Evolutionary conservation across 2,113 vertebrate species (phyloP), one percentile per base, ranked within the genome.

Genomic region (Pholis gunnellus): DNA sequence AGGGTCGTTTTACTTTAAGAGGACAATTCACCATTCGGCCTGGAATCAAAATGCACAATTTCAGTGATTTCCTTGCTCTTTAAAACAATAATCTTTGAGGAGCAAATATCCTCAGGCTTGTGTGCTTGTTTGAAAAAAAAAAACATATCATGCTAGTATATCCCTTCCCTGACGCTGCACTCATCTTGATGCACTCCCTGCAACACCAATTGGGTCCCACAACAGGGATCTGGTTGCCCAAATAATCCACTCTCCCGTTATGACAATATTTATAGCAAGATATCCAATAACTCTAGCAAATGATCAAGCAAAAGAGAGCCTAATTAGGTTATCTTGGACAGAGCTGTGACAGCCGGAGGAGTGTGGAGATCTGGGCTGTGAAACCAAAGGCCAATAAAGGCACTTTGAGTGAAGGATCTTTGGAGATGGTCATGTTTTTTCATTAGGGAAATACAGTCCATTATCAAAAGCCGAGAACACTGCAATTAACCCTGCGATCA

Each of bases 401-500:
- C 57, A 61, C 42, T 52, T 29, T 42, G 38, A 68, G 44, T 70
- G 66, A 85, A 67, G 48, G 57, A 82, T 82, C 54, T 74, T 61
- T 8, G 42, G 66, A 87, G 75, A 82, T 38, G 22, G 66, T 91
- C 78, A 88, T 90, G 82, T 79, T 88, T 87, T 89, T 84, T 88
- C 87, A 87, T 93, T 90, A 87, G 78, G 64, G 50, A 61, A 82
- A 56, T 87, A 60, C 38, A 87, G 60, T 87, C 85, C 74, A 88
- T 89, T 90, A 89, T 73, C 76, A 81, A 89, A 83, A 78, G 73
- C 74, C 34, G 52, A 75, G 79, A 83, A 88, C 79, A 85, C 81
- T 82, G 83, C 87, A 91, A 91, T 90, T 92, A 93, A 73, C 81
- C 82, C 72, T 87, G 69, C 82, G 87, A 89, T 89, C 85, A 93